These are phyloP conservation scores for Pomacea canaliculata DNA, from an alignment of 2,888 invertebrate genomes.

Conservation along the genomic window DNA sequence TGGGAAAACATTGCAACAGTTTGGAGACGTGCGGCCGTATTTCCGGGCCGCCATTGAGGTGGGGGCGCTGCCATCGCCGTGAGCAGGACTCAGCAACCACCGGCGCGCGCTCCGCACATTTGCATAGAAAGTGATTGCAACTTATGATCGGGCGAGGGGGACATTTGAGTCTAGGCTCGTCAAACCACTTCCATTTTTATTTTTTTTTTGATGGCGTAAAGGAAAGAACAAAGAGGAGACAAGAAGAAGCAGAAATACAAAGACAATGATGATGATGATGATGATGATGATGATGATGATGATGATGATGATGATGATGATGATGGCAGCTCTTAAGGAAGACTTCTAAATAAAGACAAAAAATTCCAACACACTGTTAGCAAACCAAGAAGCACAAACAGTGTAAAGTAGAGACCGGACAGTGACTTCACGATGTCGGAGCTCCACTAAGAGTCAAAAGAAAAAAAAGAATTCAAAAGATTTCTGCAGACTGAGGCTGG, in stretches of 20 bases:
- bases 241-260: neutral
- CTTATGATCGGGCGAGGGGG: neutral
- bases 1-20: no score
- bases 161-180: neutral
- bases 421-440: neutral
- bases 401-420: neutral
- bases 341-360: neutral
- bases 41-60: no score
- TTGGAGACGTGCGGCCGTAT: no score
- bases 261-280: neutral
- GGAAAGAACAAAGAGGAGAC: neutral
- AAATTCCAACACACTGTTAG: neutral
- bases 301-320: neutral
- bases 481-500: no score
- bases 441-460: neutral
- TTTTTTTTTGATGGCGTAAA: neutral
- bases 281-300: conserved; percentile 1
- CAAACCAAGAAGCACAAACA: neutral
- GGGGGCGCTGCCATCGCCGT: no score
- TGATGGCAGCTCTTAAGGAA: neutral
- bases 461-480: no score
- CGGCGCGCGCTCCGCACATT: neutral
- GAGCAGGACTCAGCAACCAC: no score
- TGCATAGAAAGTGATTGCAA: neutral
- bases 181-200: no score